These are phyloP conservation scores for Pogonognathellus flavescens DNA, from an alignment of 1,140 invertebrate genomes.

Conservation along the genomic window DNA sequence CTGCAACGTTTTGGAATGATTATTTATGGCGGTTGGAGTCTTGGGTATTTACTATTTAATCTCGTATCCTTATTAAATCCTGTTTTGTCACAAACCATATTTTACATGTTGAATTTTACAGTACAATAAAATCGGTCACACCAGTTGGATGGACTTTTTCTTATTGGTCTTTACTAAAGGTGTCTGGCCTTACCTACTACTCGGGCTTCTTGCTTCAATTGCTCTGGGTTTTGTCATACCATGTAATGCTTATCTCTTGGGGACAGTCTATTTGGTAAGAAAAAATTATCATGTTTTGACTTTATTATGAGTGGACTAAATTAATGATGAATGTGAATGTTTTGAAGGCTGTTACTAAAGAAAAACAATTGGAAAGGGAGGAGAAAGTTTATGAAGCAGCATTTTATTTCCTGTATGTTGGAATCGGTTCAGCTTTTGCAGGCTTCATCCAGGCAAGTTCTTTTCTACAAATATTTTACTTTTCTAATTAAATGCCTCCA, in stretches of 20 bases:
- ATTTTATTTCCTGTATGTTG: background rate
- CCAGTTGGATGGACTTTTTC: background rate
- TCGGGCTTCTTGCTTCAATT: background rate
- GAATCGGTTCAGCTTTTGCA: background rate
- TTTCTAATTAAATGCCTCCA: background rate
- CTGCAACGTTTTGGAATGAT: constrained; percentile 22
- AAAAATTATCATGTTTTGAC: background rate
- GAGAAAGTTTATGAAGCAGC: background rate
- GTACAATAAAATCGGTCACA: background rate
- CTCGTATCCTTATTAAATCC: background rate
- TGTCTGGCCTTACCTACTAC: background rate
- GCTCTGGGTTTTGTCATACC: background rate
- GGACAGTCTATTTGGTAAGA: background rate
- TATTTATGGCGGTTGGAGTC: background rate
- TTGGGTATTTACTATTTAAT: background rate
- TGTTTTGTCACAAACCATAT: too few species aligned
- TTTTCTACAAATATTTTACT: background rate
- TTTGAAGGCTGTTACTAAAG: background rate
- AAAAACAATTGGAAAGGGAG: background rate
- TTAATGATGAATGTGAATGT: background rate
- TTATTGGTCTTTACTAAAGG: background rate
- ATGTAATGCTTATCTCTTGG: background rate
- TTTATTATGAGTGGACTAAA: background rate
- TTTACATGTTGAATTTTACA: background rate
- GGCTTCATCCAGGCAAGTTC: background rate